These are phyloP conservation scores for Illadopsis cleaveri DNA, from an alignment of 2,113 vertebrate genomes.

Conservation along the genomic window DNA sequence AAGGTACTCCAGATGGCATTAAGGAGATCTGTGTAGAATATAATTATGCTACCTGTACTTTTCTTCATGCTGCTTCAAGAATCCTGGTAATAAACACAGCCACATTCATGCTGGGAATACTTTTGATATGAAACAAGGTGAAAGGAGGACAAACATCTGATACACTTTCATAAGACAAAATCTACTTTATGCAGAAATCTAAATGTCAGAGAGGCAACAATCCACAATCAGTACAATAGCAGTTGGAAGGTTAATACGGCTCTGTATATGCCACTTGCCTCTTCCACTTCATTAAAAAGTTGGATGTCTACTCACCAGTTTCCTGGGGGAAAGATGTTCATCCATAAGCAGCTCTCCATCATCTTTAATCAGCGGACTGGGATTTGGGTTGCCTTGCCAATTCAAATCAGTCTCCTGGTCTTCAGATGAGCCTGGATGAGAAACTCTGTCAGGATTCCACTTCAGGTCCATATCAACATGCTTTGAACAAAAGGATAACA, in stretches of 20 bases:
- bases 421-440: slow-evolving; percentile 61
- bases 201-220: background rate
- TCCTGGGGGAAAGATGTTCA: slow-evolving; percentile 78
- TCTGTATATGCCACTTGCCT: background rate
- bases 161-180: background rate
- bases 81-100: background rate
- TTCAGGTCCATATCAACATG: slow-evolving; percentile 55
- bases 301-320: slow-evolving; percentile 77
- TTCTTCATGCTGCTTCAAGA: background rate
- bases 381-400: slow-evolving; percentile 77
- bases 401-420: slow-evolving; percentile 78
- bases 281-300: slow-evolving; percentile 1
- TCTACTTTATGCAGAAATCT: background rate
- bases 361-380: slow-evolving; percentile 66
- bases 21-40: background rate
- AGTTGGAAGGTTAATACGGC: background rate
- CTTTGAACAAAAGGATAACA: slow-evolving; percentile 36
- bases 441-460: background rate
- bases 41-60: background rate
- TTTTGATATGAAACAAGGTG: background rate
- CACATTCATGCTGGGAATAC: background rate
- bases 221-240: background rate
- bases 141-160: slow-evolving; percentile 10
- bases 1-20: background rate
- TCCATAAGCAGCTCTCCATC: slow-evolving; percentile 60